Conservation (phyloP, 2,113 vertebrate genomes). For the Columba janthina region DNA sequence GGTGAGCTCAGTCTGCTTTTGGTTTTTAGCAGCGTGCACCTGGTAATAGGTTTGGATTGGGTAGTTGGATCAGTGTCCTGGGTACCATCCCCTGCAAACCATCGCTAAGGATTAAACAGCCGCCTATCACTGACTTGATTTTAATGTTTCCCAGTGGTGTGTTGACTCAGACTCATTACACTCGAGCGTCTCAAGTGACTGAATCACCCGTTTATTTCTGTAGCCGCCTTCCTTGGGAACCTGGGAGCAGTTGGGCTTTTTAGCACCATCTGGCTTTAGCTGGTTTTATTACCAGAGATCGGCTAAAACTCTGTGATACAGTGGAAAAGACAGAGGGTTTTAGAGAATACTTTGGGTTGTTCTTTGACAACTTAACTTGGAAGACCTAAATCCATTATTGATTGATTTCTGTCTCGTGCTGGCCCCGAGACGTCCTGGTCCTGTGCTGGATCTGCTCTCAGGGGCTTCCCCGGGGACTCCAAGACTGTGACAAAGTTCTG, state of each 20-base stretch:
- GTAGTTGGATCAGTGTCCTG: neutral
- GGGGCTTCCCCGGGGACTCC: no score
- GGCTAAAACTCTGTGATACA: neutral
- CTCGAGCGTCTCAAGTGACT: neutral
- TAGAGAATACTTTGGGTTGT: neutral
- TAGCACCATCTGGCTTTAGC: neutral
- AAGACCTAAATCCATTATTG: neutral
- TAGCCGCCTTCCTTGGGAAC: conserved; percentile 10
- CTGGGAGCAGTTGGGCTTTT: neutral
- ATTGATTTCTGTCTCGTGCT: neutral
- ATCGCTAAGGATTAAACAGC: neutral
- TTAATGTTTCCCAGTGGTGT: neutral
- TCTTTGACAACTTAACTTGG: neutral
- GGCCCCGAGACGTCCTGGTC: fast-evolving
- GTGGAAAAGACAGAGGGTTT: neutral
- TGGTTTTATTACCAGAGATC: neutral
- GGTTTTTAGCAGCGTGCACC: fast-evolving
- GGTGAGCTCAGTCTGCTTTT: neutral
- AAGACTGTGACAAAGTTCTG: no score
- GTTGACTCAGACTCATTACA: neutral
- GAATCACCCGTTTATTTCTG: neutral
- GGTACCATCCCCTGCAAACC: neutral
- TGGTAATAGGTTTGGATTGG: neutral
- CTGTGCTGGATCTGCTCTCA: no score
- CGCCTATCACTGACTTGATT: neutral